Evolutionary conservation across 1,140 invertebrate genomes (phyloP), one percentile per base, ranked within the genome.

Genomic region (Diploscapter pachys): DNA sequence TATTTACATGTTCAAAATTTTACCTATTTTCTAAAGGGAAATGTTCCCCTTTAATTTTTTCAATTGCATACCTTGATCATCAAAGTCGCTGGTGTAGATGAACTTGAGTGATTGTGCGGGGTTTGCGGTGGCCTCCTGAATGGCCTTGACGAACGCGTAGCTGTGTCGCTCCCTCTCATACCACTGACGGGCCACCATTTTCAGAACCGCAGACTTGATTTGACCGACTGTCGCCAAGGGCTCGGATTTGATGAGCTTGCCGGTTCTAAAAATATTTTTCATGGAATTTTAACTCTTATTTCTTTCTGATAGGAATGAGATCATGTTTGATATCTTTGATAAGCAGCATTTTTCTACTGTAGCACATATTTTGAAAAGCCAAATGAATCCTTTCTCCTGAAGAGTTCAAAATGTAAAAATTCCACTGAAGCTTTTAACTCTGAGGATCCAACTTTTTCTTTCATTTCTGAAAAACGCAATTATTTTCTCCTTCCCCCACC

Each of bases 101-200:
- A 95, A 94, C 3, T 86, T 87, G 56, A 92, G 80, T 80, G 83
- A 79, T 80, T 84, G 31, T 31, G 31, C 84, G 86, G 81, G 70
- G 9, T 75, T 79, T 48, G 62, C 50, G 31, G 81, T 81, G 13
- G 79, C 56, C 83, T 95, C 92, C 80, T 93, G 93, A 5, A 98
- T 87, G 85, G 91, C 92, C 80, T 93, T 93, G 4, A 98, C 90
- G 88, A 95, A 99, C 57, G 91, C 90, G 85, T 93, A 95, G 0
- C 93, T 91, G 0, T 90, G 88, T 50, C 96, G 88, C 64, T 71
- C 69, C 3, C 73, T 49, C 55, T 74, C 73, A 50, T 66, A 96
- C 95, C 95, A 98, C 86, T 97, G 94, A 80, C 96, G 94, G 0
- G 93, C 92, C n/a, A 97, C 94, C 91, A 98, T 97, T 89, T 96